These are phyloP conservation scores for Tetramorium bicarinatum DNA, from an alignment of 2,888 invertebrate genomes.

Conservation along the genomic window DNA sequence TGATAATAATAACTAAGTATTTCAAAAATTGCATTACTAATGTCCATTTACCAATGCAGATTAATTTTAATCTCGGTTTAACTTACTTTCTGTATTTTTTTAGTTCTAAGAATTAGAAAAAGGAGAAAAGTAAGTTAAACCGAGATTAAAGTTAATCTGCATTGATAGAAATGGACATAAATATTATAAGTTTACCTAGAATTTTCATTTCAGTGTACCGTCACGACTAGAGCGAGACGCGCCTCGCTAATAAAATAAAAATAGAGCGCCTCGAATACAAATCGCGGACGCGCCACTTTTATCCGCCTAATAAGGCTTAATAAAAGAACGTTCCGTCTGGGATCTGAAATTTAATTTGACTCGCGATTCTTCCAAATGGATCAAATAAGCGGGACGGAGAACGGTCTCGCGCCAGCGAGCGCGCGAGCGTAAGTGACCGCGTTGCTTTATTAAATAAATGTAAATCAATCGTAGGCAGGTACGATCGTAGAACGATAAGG, in stretches of 20 bases:
- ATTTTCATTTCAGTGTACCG: too few relatives aligned
- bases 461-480: constrained; percentile 1
- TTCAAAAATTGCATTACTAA: too few relatives aligned
- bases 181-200: too few relatives aligned
- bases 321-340: background rate
- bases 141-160: too few relatives aligned
- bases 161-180: too few relatives aligned
- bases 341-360: constrained; percentile 22
- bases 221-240: background rate
- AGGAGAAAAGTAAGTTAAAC: too few relatives aligned
- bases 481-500: background rate
- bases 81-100: too few relatives aligned
- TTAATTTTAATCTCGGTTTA: too few relatives aligned
- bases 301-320: background rate
- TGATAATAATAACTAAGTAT: too few relatives aligned
- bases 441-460: constrained; percentile 24
- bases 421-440: background rate
- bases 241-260: too few relatives aligned
- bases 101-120: too few relatives aligned
- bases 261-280: background rate
- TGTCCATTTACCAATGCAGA: too few relatives aligned
- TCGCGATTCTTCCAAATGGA: background rate
- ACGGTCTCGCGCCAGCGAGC: background rate
- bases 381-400: background rate
- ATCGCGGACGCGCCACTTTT: background rate